phyloP scores from a whole-genome alignment of 2,113 vertebrate species.

The Notothenia rossii region DNA sequence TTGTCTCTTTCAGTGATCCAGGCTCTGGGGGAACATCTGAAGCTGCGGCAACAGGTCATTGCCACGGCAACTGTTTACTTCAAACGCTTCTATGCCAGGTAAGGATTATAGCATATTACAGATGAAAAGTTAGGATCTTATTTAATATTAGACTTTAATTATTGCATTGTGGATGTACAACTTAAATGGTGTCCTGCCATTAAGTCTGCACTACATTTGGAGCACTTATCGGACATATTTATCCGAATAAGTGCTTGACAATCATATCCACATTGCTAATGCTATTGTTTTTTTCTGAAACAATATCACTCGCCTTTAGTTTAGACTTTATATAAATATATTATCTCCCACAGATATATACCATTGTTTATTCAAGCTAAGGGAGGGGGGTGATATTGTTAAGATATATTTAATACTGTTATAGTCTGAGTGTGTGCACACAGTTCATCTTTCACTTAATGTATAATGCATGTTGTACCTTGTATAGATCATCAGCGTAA shows the following conservation, averaged over 20 bases:
- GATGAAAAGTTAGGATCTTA: neutral
- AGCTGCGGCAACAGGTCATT: constrained; percentile 99
- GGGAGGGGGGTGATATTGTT: neutral
- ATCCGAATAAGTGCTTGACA: neutral
- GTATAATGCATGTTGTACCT: neutral
- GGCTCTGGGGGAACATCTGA: constrained; percentile 98
- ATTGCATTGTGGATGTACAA: neutral
- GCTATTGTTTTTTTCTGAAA: neutral
- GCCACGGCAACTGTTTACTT: constrained; percentile 99
- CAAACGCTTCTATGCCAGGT: constrained; percentile 99
- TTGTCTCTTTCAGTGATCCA: constrained; percentile 91
- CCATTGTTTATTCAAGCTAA: too few species aligned
- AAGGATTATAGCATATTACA: constrained; percentile 25
- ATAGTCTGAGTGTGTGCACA: neutral
- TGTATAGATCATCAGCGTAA: neutral
- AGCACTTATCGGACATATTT: neutral
- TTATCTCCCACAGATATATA: too few species aligned
- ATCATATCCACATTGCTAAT: neutral
- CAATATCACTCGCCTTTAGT: neutral
- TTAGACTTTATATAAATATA: neutral
- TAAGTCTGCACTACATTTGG: neutral
- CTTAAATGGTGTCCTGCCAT: neutral
- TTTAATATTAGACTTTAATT: neutral
- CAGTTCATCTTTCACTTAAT: neutral
- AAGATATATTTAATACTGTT: too few species aligned